Conservation (phyloP, 2,113 vertebrate genomes). For the Trachemys scripta region DNA sequence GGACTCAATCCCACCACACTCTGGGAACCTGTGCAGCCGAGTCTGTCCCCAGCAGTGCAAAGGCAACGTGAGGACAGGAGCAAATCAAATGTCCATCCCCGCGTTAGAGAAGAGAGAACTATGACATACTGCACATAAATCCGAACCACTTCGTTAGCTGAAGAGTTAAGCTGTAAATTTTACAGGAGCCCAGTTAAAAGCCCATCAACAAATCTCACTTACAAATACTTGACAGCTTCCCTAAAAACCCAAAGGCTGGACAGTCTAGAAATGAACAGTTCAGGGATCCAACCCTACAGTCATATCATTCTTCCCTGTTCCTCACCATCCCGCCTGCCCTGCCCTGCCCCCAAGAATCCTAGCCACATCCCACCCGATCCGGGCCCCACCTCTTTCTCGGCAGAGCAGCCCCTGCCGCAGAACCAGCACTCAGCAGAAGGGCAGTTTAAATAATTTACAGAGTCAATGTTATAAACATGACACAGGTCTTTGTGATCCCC, state of each 20-base stretch:
- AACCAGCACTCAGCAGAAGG: accelerated
- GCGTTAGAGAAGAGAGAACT: accelerated
- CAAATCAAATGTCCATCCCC: background rate
- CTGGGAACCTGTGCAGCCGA: background rate
- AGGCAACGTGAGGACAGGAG: background rate
- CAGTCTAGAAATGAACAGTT: background rate
- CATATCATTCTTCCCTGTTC: background rate
- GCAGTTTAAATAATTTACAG: accelerated
- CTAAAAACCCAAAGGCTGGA: background rate
- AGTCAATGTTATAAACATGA: accelerated
- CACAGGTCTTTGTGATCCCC: accelerated
- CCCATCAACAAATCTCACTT: background rate
- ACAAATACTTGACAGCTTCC: background rate
- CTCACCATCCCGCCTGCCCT: background rate
- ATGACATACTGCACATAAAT: background rate
- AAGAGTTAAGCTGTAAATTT: background rate
- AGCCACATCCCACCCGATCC: accelerated
- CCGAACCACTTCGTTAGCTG: accelerated
- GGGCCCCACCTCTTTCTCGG: background rate
- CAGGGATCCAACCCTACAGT: background rate
- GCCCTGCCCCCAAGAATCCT: background rate
- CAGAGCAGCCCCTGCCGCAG: background rate
- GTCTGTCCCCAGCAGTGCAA: accelerated
- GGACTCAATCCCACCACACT: accelerated
- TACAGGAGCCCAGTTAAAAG: background rate